Evolutionary conservation across 2,888 invertebrate genomes (phyloP).

Genomic region (Herminia tarsipennalis): DNA sequence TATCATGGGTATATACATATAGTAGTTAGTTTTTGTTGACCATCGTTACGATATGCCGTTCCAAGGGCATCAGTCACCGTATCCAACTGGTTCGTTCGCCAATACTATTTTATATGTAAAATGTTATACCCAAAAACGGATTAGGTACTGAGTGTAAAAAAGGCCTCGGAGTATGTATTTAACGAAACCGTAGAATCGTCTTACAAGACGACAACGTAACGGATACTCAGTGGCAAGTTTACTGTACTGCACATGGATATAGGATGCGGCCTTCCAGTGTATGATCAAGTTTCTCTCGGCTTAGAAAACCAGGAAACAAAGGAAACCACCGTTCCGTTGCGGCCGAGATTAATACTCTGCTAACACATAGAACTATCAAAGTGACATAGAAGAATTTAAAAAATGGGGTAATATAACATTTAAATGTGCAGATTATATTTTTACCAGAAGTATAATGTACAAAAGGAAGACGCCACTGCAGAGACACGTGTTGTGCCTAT

Average conservation of each 20-base stretch:
- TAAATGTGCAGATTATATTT: background rate
- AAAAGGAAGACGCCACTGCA: background rate
- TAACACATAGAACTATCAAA: background rate
- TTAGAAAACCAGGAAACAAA: conserved; percentile 42
- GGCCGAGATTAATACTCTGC: background rate
- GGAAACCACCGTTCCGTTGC: conserved; percentile 37
- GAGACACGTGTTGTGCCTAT: background rate
- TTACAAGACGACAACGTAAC: conserved; percentile 21
- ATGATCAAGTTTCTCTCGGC: conserved; percentile 41
- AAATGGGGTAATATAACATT: background rate
- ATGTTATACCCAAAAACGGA: too few relatives aligned
- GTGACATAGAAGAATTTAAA: background rate
- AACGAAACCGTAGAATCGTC: conserved; percentile 1
- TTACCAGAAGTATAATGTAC: background rate
- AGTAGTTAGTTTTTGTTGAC: conserved; percentile 9
- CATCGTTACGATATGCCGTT: conserved; percentile 7
- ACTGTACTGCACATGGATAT: conserved; percentile 15
- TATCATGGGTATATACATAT: conserved; percentile 2
- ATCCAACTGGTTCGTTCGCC: too few relatives aligned
- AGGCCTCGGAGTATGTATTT: too few relatives aligned
- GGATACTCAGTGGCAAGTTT: conserved; percentile 25
- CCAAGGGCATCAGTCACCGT: conserved; percentile 5
- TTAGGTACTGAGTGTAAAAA: too few relatives aligned
- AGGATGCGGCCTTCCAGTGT: conserved; percentile 37
- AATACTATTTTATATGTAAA: too few relatives aligned